Evolutionary conservation across 2,113 vertebrate species (phyloP), one percentile per base, ranked within the genome.

Genomic region (Ceyx melanurus): DNA sequence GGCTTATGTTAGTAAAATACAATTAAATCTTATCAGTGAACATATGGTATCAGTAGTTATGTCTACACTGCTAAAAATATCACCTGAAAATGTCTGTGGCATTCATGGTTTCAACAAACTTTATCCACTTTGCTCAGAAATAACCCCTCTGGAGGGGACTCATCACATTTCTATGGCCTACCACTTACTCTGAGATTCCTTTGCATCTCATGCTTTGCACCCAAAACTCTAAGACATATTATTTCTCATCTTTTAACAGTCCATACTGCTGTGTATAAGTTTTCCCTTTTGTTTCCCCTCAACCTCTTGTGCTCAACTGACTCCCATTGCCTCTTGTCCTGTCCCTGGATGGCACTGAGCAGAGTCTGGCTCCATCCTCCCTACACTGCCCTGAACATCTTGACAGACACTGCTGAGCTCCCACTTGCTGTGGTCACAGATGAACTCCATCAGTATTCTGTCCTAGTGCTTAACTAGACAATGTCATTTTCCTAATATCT

Each of bases 11-110:
- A 8, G 22, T n/a, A 46, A 67, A 78, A 64, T 12, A 13, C 2
- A 15, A n/a, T 7, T 12, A 86, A 79, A 66, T 8, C 28, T 15
- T 64, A 48, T 4, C 23, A 51, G 72, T n/a, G 40, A 46, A 76
- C 37, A 57, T 72, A 45, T 2, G 1, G 0, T 50, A 50, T 26
- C n/a, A 48, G 33, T 13, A 72, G 3, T 40, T 72, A 54, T 4
- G 2, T 43, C 42, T 82, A 65, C 45, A 54, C 10, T 37, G 37
- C 33, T 42, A 57, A 77, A 64, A 80, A 67, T n/a, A 58, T 6
- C 31, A 50, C 7, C 12, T 50, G 43, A 61, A 71, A 6, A 66
- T 6, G 5, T 46, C n/a, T 9, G 6, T 43, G 11, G 4, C 15
- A 25, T 35, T 68, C 14, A 86, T 9, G 6, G 3, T 54, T 86